Conservation (phyloP, 1,140 invertebrate species). For the Brachystomella parvula region DNA sequence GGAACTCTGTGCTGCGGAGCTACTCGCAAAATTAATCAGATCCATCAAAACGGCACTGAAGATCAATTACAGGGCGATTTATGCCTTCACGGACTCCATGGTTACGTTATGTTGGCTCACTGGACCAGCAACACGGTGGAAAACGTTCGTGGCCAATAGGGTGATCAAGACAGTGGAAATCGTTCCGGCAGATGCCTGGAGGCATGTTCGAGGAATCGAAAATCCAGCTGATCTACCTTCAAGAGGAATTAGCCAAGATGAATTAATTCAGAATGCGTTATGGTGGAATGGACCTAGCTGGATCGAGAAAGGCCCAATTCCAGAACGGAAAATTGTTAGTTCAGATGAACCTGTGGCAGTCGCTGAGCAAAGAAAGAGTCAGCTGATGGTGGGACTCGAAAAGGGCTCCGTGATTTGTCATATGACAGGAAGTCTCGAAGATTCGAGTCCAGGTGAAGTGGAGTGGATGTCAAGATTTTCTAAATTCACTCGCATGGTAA, state of each 20-base stretch:
- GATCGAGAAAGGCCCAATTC: slow-evolving; percentile 14
- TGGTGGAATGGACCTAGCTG: slow-evolving; percentile 43
- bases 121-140: slow-evolving; percentile 32
- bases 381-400: background rate
- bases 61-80: background rate
- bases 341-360: background rate
- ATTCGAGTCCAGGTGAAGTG: too few relatives aligned
- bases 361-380: background rate
- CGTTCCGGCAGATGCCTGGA: slow-evolving; percentile 40
- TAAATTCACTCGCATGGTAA: background rate
- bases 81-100: slow-evolving; percentile 42
- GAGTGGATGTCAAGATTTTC: background rate
- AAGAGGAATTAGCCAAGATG: slow-evolving; percentile 39
- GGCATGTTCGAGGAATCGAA: slow-evolving; percentile 40
- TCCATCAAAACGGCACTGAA: background rate
- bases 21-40: slow-evolving; percentile 33
- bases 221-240: slow-evolving; percentile 46
- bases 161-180: slow-evolving; percentile 42
- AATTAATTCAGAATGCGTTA: slow-evolving; percentile 38
- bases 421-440: background rate
- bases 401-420: background rate
- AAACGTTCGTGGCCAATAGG: slow-evolving; percentile 44
- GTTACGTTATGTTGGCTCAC: slow-evolving; percentile 40
- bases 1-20: slow-evolving; percentile 39
- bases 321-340: background rate